These are phyloP conservation scores for Sphyrna mokarran DNA, from an alignment of 2,113 vertebrate genomes.

Conservation along the genomic window DNA sequence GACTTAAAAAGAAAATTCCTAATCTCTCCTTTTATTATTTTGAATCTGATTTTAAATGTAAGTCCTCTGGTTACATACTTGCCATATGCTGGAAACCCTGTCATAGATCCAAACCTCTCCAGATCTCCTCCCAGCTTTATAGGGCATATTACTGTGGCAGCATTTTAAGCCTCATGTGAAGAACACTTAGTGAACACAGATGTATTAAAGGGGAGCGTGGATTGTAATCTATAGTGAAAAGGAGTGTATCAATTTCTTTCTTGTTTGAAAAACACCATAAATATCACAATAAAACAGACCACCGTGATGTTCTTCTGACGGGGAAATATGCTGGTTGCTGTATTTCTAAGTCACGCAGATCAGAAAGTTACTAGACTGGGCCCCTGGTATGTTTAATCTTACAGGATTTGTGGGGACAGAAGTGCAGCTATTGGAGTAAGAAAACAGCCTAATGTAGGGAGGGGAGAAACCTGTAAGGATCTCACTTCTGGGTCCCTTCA, in stretches of 20 bases:
- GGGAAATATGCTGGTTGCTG: neutral
- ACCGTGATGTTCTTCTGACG: neutral
- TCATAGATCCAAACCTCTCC: neutral
- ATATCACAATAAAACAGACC: neutral
- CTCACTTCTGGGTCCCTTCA: neutral
- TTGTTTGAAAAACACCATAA: neutral
- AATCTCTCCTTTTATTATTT: neutral
- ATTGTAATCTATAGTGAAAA: neutral
- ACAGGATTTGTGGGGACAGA: neutral
- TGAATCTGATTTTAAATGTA: neutral
- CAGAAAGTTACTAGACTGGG: neutral
- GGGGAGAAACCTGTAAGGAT: neutral
- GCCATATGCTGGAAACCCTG: neutral
- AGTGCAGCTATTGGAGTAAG: neutral
- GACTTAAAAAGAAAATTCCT: neutral
- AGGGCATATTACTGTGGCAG: neutral
- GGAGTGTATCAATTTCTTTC: neutral
- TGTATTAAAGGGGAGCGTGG: neutral
- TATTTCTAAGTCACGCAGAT: neutral
- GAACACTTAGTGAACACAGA: neutral
- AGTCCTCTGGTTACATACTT: neutral
- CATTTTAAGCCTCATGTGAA: neutral
- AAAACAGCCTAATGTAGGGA: neutral
- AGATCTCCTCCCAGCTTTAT: neutral
- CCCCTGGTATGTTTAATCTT: neutral